Conservation (phyloP, 2,797 vertebrate species). For the Neoniphon sammara region DNA sequence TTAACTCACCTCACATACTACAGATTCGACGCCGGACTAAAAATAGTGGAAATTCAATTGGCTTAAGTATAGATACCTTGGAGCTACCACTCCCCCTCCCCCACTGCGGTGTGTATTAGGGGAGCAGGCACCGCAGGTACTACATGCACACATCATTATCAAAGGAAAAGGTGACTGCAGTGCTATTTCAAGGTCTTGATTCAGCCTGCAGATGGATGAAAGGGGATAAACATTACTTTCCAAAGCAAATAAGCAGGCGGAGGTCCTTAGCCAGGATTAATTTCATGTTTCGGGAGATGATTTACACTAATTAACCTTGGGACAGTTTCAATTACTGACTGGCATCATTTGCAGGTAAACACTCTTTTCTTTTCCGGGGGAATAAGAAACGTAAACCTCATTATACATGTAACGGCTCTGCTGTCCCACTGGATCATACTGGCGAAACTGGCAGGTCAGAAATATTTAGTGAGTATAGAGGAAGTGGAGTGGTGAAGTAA, state of each 20-base stretch:
- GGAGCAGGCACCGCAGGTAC: not conserved
- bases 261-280: not conserved
- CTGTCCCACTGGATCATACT: not conserved
- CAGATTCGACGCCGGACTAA: slow-evolving; percentile 23
- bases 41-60: slow-evolving; percentile 36
- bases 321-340: slow-evolving; percentile 31
- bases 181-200: slow-evolving; percentile 20
- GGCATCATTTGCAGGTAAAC: slow-evolving; percentile 21
- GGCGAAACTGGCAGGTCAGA: not conserved
- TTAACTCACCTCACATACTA: slow-evolving; percentile 26
- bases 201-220: slow-evolving; percentile 13
- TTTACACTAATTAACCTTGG: slow-evolving; percentile 57
- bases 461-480: slow-evolving; percentile 12
- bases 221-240: slow-evolving; percentile 4
- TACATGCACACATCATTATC: slow-evolving; percentile 14
- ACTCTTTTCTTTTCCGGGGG: not conserved
- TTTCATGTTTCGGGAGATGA: slow-evolving; percentile 11
- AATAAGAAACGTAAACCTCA: not conserved
- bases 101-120: not conserved
- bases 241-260: slow-evolving; percentile 15
- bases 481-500: slow-evolving; percentile 5
- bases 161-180: slow-evolving; percentile 19
- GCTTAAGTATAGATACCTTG: slow-evolving; percentile 45
- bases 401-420: not conserved
- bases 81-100: not conserved